These are phyloP conservation scores for Apotomis turbidana DNA, from an alignment of 2,888 invertebrate genomes.

Conservation along the genomic window DNA sequence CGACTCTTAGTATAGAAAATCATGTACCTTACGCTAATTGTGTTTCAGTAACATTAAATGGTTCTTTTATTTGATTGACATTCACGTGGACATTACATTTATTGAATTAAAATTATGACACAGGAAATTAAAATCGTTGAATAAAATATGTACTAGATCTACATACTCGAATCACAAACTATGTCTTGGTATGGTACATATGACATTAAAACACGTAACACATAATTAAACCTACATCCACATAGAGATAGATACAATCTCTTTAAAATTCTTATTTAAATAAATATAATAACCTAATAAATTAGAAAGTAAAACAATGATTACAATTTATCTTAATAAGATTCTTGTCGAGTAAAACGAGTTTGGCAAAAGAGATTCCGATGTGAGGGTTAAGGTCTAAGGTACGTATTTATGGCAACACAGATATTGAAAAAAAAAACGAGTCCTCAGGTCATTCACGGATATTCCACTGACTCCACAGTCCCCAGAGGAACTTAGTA, in stretches of 20 bases:
- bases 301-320: constrained; percentile 41
- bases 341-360: constrained; percentile 24
- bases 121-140: constrained; percentile 45
- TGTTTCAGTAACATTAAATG: constrained; percentile 54
- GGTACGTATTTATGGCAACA: constrained; percentile 26
- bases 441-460: too few species aligned
- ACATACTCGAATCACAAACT: constrained; percentile 47
- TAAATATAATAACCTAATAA: constrained; percentile 42
- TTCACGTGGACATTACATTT: constrained; percentile 48
- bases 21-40: constrained; percentile 59
- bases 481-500: too few species aligned
- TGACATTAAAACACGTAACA: constrained; percentile 44
- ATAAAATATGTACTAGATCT: constrained; percentile 42
- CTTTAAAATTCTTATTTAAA: constrained; percentile 36
- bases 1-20: constrained; percentile 52
- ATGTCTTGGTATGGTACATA: constrained; percentile 42
- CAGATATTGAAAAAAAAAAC: background rate
- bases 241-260: constrained; percentile 41
- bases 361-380: constrained; percentile 13
- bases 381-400: constrained; percentile 1
- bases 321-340: constrained; percentile 31
- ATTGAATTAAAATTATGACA: constrained; percentile 54
- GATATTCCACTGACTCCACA: too few species aligned
- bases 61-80: constrained; percentile 47
- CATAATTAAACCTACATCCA: constrained; percentile 43